Evolutionary conservation across 2,113 vertebrate species (phyloP).

Genomic region (Anolis sagrei): DNA sequence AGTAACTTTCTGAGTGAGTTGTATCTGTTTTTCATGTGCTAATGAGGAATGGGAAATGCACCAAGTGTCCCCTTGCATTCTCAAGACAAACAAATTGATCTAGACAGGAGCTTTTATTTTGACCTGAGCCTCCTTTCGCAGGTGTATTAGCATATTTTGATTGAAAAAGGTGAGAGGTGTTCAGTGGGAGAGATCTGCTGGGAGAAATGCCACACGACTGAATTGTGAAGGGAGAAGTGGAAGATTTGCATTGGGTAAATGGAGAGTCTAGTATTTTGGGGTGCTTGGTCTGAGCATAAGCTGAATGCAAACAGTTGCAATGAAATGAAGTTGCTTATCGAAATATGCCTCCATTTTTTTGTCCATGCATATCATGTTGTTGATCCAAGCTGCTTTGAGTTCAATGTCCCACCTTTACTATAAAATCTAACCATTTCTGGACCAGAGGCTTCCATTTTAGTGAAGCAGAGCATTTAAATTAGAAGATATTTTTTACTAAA

Average conservation of each 20-base stretch:
- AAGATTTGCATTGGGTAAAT: not conserved
- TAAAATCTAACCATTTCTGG: not conserved
- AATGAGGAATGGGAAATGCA: not conserved
- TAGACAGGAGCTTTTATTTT: not conserved
- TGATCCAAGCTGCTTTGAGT: not conserved
- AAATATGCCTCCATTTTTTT: not conserved
- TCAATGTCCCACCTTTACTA: not conserved
- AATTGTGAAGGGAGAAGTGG: not conserved
- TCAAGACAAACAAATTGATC: not conserved
- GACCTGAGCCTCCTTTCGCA: not conserved
- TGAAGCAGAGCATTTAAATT: too few relatives aligned
- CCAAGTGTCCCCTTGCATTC: not conserved
- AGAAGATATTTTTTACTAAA: too few relatives aligned
- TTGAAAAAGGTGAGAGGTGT: slow-evolving; percentile 12
- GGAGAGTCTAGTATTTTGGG: not conserved
- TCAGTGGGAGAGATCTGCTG: not conserved
- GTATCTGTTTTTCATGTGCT: not conserved
- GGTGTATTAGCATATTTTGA: not conserved
- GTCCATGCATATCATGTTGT: not conserved
- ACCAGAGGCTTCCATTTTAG: not conserved
- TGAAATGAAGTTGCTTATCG: not conserved
- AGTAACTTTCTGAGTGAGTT: not conserved
- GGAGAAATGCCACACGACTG: not conserved
- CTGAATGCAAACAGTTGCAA: not conserved
- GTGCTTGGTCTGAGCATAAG: not conserved